Percentiles rank a stretch among this genome's conserved stretches.
Conservation (phyloP, 2,797 vertebrate species). For the Lutjanus campechanus region DNA sequence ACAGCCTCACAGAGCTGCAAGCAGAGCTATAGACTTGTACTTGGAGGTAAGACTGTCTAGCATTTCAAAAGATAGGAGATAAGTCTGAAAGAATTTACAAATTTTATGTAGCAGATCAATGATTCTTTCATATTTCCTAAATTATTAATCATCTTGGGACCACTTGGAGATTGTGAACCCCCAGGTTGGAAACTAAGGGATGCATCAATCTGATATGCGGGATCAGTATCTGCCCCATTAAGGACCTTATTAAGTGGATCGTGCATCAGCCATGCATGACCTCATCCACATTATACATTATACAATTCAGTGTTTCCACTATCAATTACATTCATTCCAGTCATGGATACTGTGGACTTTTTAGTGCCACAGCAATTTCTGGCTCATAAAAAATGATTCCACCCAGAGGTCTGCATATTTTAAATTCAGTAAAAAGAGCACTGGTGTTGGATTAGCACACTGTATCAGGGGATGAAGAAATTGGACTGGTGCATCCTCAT, state of each 20-base stretch:
- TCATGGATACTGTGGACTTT: neutral
- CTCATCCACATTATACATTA: slow-evolving; percentile 9
- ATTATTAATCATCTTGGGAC: neutral
- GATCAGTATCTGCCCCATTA: neutral
- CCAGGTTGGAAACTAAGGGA: neutral
- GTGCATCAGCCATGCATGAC: neutral
- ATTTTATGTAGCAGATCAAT: neutral
- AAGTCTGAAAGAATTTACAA: neutral
- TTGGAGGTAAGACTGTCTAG: neutral
- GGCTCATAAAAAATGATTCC: neutral
- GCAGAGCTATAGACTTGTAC: neutral
- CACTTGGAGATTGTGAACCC: neutral
- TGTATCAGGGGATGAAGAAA: neutral
- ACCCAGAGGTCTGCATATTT: neutral
- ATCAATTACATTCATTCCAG: neutral
- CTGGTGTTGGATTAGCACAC: neutral
- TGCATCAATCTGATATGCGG: neutral
- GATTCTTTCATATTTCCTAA: neutral
- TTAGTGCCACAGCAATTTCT: neutral
- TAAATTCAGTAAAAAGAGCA: too few relatives aligned
- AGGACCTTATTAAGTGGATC: neutral
- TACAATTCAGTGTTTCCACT: neutral
- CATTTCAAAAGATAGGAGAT: neutral
- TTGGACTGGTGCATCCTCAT: neutral
- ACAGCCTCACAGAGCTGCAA: neutral